Evolutionary conservation across 23 tunicate genomes (phyloP).

Genomic region (Ciona savignyi): DNA sequence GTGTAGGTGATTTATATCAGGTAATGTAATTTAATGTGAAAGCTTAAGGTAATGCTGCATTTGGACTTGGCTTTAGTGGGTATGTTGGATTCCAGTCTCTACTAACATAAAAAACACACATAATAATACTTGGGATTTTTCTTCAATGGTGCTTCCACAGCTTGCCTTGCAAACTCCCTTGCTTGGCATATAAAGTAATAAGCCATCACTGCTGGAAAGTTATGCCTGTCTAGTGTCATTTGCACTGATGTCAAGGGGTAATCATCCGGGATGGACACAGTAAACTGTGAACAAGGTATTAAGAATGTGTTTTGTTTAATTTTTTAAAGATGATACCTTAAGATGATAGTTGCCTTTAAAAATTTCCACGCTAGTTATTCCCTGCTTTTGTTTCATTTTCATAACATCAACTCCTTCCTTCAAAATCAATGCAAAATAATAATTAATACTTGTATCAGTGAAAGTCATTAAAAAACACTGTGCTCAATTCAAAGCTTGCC

Average conservation of each 20-base stretch:
- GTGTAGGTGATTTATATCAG: no score
- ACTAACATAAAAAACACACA: no score
- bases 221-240: constrained; percentile 34
- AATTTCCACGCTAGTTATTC: constrained; percentile 22
- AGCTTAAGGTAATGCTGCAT: no score
- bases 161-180: constrained; percentile 73
- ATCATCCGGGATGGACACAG: constrained; percentile 46
- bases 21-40: no score
- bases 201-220: constrained; percentile 66
- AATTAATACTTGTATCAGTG: no score
- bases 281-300: constrained; percentile 22
- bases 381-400: constrained; percentile 79
- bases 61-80: no score
- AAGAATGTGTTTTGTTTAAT: no score
- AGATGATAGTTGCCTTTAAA: constrained; percentile 40
- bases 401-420: constrained; percentile 37
- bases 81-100: no score
- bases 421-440: no score
- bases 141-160: constrained; percentile 72
- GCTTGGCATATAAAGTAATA: constrained; percentile 92
- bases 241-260: constrained; percentile 54
- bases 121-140: not conserved
- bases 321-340: constrained; percentile 21
- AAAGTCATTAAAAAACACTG: no score
- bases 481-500: no score